A percentile compares a stretch with the other conserved stretches of the same genome.
Conservation (phyloP, 2,113 vertebrate genomes). For the Chitala chitala region DNA sequence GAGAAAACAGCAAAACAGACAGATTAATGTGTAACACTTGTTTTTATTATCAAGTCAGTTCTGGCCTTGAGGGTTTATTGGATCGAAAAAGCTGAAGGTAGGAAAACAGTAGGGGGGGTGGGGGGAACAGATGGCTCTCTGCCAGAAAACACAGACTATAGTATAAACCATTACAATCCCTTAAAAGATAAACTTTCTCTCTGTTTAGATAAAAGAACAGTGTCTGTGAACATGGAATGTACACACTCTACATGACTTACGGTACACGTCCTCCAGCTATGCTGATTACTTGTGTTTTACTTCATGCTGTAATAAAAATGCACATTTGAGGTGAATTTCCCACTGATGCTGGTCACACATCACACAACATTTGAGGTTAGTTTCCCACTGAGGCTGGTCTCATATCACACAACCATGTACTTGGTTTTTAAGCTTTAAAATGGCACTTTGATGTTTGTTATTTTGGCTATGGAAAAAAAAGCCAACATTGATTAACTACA, state of each 20-base stretch:
- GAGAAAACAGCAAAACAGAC: neutral
- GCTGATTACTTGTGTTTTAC: neutral
- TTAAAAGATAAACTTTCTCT: neutral
- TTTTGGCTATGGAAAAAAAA: too few species aligned
- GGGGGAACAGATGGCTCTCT: conserved; percentile 6
- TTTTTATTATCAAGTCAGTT: neutral
- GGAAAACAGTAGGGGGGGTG: neutral
- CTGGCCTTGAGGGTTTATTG: conserved; percentile 11
- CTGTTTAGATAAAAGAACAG: neutral
- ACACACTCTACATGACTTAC: neutral
- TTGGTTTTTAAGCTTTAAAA: neutral
- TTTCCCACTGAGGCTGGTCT: too few species aligned
- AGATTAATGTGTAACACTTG: conserved; percentile 23
- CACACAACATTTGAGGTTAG: too few species aligned
- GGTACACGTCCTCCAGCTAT: too few species aligned
- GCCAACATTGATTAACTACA: too few species aligned
- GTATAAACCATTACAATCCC: neutral
- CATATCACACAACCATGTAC: neutral
- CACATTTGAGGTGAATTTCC: neutral
- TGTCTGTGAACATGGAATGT: neutral
- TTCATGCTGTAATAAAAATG: neutral
- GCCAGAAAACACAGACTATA: neutral
- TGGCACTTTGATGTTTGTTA: too few species aligned
- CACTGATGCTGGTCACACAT: neutral
- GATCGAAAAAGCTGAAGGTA: conserved; percentile 5